Base-by-base conservation (phyloP, 2,888 invertebrate species). In the Toxonevra muliebris region DNA sequence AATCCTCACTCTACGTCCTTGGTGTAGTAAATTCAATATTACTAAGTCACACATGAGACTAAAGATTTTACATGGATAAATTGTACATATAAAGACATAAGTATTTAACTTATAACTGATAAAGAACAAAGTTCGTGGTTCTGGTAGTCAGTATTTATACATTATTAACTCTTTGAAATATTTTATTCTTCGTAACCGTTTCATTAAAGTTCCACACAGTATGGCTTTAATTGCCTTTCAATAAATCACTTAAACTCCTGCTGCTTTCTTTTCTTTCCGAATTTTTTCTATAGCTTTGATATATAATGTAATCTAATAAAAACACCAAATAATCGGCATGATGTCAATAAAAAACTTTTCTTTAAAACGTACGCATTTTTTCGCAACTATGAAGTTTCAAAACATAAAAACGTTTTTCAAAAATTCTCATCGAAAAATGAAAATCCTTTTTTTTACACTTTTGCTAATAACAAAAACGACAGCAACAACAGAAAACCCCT, bases 361-460 rank as follows among this genome's bases (percentile, higher is more conserved):
- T 30, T 30, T 30, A 30, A 30, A 30, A 30, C 30, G 7, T 30
- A 4, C 3, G 30, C 7, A 30, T 30, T 30, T 30, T 30, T 30
- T 30, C 30, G 20, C 58, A 11, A 42, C 40, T 42, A 42, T 55
- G n/a, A 58, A 57, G 50, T 42, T 57, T 59, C 20, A 45, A 19
- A 41, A 15, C 15, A 20, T n/a, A n/a, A 52, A 42, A 60, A 63
- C 55, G 45, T 54, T 62, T 61, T 65, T 41, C 10, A 11, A 41
- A 59, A 67, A 50, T 67, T 70, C 69, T 41, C 65, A 70, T 43
- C 67, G 48, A 53, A 43, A 30, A 55, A 43, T 61, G 45, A 55
- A 61, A 52, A 41, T 42, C 63, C 43, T 42, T 64, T 64, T 64
- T 3, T 12, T 41, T 63, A 20, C 48, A 13, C 50, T 41, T 41